phyloP scores from a whole-genome alignment of 2,888 invertebrate species.

The Zaprionus lineosus region DNA sequence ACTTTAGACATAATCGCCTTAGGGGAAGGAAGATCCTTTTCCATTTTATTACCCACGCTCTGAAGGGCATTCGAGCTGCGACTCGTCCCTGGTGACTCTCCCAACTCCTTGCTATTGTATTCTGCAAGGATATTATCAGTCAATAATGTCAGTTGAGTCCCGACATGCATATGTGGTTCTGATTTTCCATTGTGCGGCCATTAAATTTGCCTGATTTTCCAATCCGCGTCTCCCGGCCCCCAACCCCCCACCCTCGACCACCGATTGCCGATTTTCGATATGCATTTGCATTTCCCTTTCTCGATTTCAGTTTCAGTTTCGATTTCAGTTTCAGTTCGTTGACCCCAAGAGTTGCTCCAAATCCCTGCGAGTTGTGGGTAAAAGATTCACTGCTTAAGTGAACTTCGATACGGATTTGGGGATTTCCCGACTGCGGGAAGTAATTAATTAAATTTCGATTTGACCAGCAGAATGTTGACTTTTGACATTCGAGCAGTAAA shows the following conservation, averaged over 20 bases:
- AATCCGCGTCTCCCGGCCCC: too few species aligned
- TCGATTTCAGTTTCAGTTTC: too few species aligned
- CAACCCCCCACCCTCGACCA: too few species aligned
- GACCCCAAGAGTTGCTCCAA: not conserved
- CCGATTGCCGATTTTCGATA: too few species aligned
- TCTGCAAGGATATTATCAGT: slow-evolving; percentile 64
- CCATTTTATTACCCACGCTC: too few species aligned
- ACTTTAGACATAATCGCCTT: too few species aligned
- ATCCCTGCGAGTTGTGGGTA: slow-evolving; percentile 7
- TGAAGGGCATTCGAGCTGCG: slow-evolving; percentile 9
- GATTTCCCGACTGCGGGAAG: not conserved
- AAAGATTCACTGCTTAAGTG: slow-evolving; percentile 10
- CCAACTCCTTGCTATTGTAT: slow-evolving; percentile 13
- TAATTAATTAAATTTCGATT: slow-evolving; percentile 8
- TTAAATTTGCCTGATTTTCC: slow-evolving; percentile 37
- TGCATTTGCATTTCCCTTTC: too few species aligned
- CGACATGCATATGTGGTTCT: slow-evolving; percentile 66
- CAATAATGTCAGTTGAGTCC: slow-evolving; percentile 70
- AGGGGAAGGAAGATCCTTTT: too few species aligned
- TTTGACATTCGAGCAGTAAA: slow-evolving; percentile 1
- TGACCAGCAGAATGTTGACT: not conserved
- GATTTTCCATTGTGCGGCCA: slow-evolving; percentile 58
- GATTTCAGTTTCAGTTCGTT: slow-evolving; percentile 6
- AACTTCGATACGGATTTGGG: not conserved
- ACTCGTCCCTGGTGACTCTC: not conserved